phyloP scores from a whole-genome alignment of 2,113 vertebrate genomes.

The Macrotus californicus region DNA sequence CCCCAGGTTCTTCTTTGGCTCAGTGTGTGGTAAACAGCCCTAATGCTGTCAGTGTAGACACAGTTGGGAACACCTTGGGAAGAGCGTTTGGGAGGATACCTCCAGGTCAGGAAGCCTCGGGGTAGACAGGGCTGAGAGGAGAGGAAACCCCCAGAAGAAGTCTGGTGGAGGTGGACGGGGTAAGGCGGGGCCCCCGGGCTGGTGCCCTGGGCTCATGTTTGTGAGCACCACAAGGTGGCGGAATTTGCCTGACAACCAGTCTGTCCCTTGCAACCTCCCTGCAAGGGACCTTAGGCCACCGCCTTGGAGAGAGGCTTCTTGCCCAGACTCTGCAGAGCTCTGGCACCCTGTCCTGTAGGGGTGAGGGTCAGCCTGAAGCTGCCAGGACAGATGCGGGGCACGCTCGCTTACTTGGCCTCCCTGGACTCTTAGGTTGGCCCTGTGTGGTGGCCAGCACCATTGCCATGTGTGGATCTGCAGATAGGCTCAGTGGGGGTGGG shows the following conservation, averaged over 20 bases:
- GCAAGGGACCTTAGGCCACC: not conserved
- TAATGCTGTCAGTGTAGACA: not conserved
- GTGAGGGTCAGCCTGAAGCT: not conserved
- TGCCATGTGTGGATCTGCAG: not conserved
- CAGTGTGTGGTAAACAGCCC: not conserved
- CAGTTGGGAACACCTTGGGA: not conserved
- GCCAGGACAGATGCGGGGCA: not conserved
- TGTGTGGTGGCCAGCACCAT: not conserved
- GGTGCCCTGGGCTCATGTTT: not conserved
- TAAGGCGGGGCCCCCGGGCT: not conserved
- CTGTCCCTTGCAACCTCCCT: not conserved
- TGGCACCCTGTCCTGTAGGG: rapidly evolving
- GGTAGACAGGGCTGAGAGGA: not conserved
- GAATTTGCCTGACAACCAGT: conserved; percentile 59
- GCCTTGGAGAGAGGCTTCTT: not conserved
- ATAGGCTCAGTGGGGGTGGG: not conserved
- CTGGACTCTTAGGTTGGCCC: rapidly evolving
- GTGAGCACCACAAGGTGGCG: conserved; percentile 71
- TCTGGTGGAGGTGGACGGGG: not conserved
- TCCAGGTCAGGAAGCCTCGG: not conserved
- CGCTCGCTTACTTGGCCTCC: not conserved
- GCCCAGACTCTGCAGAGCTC: not conserved
- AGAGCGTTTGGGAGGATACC: not conserved
- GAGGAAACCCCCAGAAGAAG: not conserved
- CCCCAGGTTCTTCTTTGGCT: not conserved